Percentiles rank a stretch among this genome's conserved stretches.
Evolutionary conservation across 2,797 vertebrate species (phyloP).

Genomic region (Cyclura pinguis): DNA sequence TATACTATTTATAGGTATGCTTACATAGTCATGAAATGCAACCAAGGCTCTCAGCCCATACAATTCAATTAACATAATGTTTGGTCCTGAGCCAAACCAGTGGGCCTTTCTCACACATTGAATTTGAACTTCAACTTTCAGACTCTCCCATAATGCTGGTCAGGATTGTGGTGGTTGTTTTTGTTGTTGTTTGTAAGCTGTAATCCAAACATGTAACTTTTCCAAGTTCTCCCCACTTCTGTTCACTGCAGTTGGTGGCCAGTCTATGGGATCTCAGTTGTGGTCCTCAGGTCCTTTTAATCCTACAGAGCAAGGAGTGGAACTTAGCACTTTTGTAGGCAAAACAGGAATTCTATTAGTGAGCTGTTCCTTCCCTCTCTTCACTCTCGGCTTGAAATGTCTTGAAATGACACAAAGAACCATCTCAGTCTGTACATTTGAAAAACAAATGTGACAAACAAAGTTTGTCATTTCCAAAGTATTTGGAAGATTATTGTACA

Average conservation of each 20-base stretch:
- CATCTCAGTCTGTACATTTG: neutral
- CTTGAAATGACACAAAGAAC: neutral
- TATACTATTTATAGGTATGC: too few species aligned
- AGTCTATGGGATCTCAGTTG: constrained; percentile 2
- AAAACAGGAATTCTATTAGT: neutral
- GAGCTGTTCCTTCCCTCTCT: neutral
- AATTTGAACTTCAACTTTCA: too few species aligned
- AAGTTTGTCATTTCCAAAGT: rapidly evolving
- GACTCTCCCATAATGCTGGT: too few species aligned
- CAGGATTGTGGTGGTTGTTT: too few species aligned
- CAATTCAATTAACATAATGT: neutral
- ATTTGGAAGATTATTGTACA: rapidly evolving
- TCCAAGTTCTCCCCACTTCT: too few species aligned
- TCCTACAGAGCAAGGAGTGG: neutral
- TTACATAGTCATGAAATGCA: too few species aligned
- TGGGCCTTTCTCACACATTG: neutral
- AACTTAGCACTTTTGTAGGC: neutral
- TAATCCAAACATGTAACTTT: too few species aligned
- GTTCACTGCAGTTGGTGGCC: too few species aligned
- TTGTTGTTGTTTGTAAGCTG: too few species aligned
- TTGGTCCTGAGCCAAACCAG: neutral
- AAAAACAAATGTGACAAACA: constrained; percentile 32
- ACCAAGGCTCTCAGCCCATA: neutral
- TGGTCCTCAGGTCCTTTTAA: neutral
- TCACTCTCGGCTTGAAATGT: neutral